These are phyloP conservation scores for Apodemia zela DNA, from an alignment of 2,888 invertebrate genomes.

Conservation along the genomic window DNA sequence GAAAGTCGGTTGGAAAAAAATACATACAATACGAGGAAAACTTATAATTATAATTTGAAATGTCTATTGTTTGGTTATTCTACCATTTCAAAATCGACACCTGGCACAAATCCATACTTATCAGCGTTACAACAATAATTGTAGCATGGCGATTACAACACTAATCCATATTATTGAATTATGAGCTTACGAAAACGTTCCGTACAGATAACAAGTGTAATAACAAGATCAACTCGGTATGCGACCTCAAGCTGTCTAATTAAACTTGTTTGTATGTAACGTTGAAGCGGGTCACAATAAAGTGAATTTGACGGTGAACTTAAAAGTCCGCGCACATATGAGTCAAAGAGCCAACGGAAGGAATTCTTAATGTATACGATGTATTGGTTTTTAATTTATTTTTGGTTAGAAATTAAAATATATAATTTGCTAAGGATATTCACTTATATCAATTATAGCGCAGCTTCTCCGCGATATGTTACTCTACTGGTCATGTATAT, in stretches of 20 bases:
- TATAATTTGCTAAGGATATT: no score
- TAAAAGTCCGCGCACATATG: background rate
- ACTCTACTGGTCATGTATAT: no score
- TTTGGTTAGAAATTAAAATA: no score
- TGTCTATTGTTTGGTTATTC: no score
- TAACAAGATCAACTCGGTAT: background rate
- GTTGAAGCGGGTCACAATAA: constrained; percentile 3
- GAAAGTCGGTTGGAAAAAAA: no score
- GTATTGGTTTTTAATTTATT: no score
- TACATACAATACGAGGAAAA: no score
- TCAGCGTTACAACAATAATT: background rate
- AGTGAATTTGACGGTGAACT: constrained; percentile 11
- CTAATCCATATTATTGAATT: background rate
- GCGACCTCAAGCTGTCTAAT: constrained; percentile 12
- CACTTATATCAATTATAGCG: no score
- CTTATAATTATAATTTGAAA: no score
- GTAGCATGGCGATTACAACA: background rate
- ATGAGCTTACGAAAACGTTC: constrained; percentile 6
- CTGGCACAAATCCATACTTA: no score
- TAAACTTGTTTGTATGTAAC: constrained; percentile 10
- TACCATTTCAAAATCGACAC: no score
- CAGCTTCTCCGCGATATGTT: no score
- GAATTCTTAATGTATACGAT: background rate
- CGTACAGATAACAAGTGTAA: background rate
- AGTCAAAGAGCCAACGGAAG: background rate